phyloP scores from a whole-genome alignment of 2,113 vertebrate species.

The Rhinopomastus cyanomelas region DNA sequence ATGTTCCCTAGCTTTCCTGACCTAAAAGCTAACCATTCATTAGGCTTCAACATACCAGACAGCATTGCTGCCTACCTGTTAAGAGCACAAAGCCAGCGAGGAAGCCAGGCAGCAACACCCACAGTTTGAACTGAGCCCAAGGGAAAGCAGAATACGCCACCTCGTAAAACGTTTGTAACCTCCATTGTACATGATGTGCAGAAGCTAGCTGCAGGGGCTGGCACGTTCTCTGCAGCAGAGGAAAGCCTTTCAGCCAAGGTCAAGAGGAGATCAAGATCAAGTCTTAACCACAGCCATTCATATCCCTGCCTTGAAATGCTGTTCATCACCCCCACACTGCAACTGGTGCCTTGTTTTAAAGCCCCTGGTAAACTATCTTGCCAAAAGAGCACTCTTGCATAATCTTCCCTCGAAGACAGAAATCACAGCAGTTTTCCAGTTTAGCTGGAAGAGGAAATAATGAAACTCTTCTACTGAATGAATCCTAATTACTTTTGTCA shows the following conservation, averaged over 20 bases:
- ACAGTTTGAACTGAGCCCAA: background rate
- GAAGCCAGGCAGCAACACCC: background rate
- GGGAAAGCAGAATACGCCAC: background rate
- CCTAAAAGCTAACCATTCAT: background rate
- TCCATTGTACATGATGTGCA: background rate
- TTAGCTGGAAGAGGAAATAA: background rate
- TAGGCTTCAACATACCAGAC: background rate
- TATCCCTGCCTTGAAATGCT: background rate
- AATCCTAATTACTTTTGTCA: background rate
- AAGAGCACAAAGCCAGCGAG: background rate
- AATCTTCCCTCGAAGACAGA: background rate
- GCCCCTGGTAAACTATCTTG: background rate
- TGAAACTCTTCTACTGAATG: background rate
- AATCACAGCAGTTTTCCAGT: background rate
- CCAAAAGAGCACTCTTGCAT: background rate
- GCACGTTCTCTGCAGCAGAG: background rate
- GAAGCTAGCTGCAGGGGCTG: background rate
- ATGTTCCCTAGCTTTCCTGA: background rate
- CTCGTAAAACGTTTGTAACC: background rate
- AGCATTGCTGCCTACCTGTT: background rate
- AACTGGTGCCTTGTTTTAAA: background rate
- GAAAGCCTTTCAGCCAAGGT: background rate
- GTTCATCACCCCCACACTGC: rapidly evolving
- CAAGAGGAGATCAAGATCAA: background rate
- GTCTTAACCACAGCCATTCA: background rate